Percentiles rank a stretch among this genome's conserved stretches.
Evolutionary conservation across 1,140 invertebrate species (phyloP).

Genomic region (Oedothorax gibbosus): DNA sequence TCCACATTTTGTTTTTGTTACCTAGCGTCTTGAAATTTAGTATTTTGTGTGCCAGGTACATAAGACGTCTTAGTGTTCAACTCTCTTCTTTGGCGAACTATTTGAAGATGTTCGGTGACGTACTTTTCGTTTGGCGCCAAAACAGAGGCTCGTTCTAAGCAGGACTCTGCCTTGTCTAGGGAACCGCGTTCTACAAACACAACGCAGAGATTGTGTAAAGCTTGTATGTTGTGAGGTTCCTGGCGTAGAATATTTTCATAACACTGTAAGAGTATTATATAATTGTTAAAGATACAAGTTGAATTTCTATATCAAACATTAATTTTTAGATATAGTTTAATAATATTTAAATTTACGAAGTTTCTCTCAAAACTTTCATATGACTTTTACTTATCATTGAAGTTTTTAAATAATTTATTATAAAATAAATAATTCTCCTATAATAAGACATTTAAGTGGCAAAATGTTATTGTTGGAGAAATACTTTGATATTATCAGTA

Average conservation of each 20-base stretch:
- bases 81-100: slow-evolving; percentile 76
- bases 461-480: too few relatives aligned
- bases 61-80: background rate
- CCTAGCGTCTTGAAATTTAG: background rate
- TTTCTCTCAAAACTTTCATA: too few relatives aligned
- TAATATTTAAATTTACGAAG: too few relatives aligned
- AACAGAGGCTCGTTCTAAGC: slow-evolving; percentile 81
- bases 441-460: too few relatives aligned
- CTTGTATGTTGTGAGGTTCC: slow-evolving; percentile 93
- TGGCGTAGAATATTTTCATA: slow-evolving; percentile 87
- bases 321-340: too few relatives aligned
- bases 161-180: slow-evolving; percentile 83
- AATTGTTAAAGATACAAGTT: too few relatives aligned
- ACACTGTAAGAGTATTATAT: slow-evolving; percentile 75
- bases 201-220: slow-evolving; percentile 94
- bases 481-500: too few relatives aligned
- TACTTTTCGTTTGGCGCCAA: slow-evolving; percentile 88
- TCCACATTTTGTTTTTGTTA: background rate
- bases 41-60: background rate
- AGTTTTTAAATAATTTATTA: too few relatives aligned
- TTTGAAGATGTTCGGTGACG: slow-evolving; percentile 86
- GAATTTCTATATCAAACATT: too few relatives aligned
- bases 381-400: too few relatives aligned
- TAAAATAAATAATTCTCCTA: too few relatives aligned
- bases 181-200: slow-evolving; percentile 93